Percentiles rank a stretch among this genome's conserved stretches.
These are phyloP conservation scores for Corydoras maculifer DNA, from an alignment of 2,113 vertebrate genomes.

Conservation along the genomic window DNA sequence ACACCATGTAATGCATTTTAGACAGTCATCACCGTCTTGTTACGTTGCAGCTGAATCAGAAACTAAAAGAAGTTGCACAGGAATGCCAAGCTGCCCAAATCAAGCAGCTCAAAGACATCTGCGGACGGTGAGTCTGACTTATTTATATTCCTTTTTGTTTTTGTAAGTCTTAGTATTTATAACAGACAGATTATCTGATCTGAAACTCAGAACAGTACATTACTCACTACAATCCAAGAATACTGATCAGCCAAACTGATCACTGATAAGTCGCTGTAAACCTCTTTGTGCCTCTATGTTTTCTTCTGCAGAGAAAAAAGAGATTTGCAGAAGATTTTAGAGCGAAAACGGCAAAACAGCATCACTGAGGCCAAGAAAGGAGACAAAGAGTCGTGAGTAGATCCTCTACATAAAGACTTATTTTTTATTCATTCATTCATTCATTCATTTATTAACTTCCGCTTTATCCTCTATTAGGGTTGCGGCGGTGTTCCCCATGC, in stretches of 20 bases:
- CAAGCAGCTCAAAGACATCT: constrained; percentile 74
- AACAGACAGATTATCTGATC: too few species aligned
- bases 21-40: not conserved
- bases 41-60: constrained; percentile 62
- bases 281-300: not conserved
- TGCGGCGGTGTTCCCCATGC: too few species aligned
- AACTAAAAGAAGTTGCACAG: constrained; percentile 64
- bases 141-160: not conserved
- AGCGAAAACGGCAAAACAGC: constrained; percentile 79
- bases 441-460: too few species aligned
- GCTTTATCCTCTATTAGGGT: too few species aligned
- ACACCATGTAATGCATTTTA: constrained; percentile 42
- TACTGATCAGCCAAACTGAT: too few species aligned
- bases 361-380: constrained; percentile 75
- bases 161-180: not conserved
- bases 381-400: constrained; percentile 69
- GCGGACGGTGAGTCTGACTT: constrained; percentile 66
- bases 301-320: constrained; percentile 75
- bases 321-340: constrained; percentile 80
- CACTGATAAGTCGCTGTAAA: not conserved
- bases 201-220: too few species aligned
- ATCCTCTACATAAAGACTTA: not conserved
- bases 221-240: too few species aligned
- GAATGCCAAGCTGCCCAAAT: constrained; percentile 68
- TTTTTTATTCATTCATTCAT: too few species aligned